Conservation (phyloP, 2,113 vertebrate genomes). For the Anas platyrhynchos region DNA sequence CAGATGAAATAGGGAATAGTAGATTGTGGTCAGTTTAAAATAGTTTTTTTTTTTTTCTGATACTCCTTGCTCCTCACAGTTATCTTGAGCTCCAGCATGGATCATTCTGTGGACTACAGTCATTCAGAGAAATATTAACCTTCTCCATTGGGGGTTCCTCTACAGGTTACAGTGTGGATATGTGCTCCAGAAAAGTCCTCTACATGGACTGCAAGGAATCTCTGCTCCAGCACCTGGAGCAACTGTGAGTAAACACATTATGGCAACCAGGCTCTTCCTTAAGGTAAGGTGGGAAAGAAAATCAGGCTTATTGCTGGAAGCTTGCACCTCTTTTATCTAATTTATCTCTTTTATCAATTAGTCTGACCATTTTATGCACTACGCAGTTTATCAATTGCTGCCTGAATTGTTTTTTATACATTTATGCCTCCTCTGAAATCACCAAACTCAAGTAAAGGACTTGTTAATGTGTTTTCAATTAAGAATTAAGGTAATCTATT, state of each 20-base stretch:
- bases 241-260: neutral
- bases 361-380: neutral
- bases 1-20: neutral
- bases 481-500: neutral
- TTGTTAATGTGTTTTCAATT: neutral
- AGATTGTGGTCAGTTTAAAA: neutral
- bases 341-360: neutral
- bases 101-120: neutral
- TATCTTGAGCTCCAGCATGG: neutral
- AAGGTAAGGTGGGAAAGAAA: neutral
- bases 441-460: neutral
- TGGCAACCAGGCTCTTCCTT: neutral
- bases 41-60: neutral
- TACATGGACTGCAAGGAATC: neutral
- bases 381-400: neutral
- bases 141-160: neutral
- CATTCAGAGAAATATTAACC: neutral
- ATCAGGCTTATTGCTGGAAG: neutral
- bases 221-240: neutral
- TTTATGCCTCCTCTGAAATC: neutral
- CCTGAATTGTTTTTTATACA: neutral
- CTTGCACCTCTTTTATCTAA: neutral
- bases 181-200: neutral
- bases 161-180: neutral
- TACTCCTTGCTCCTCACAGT: neutral